A percentile compares a stretch with the other conserved stretches of the same genome.
phyloP scores from a whole-genome alignment of 2,113 vertebrate species.

The Hippotragus niger region DNA sequence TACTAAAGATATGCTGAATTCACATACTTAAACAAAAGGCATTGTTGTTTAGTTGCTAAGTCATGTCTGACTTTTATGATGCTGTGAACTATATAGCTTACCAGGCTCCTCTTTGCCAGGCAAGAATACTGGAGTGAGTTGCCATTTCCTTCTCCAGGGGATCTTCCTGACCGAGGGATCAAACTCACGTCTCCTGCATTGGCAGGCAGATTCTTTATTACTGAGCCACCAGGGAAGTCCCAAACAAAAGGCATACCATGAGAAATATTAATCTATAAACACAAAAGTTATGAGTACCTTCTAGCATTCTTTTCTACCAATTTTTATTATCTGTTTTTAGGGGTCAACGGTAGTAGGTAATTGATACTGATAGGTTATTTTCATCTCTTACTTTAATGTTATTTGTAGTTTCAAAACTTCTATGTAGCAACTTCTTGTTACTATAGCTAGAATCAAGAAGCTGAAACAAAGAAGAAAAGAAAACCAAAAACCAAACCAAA shows the following conservation, averaged over 20 bases:
- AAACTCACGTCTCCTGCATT: background rate
- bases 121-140: background rate
- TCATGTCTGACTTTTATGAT: background rate
- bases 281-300: background rate
- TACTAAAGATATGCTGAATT: background rate
- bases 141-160: background rate
- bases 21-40: background rate
- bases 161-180: background rate
- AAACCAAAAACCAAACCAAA: background rate
- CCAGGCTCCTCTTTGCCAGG: background rate
- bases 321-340: constrained; percentile 4
- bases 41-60: background rate
- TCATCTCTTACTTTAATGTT: background rate
- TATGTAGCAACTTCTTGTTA: background rate
- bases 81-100: background rate
- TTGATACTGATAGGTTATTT: background rate
- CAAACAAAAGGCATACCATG: background rate
- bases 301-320: background rate
- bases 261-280: background rate
- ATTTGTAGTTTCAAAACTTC: background rate
- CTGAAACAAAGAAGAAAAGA: background rate
- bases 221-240: background rate
- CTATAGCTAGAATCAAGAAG: background rate
- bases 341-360: background rate
- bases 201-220: background rate